Base-by-base conservation (phyloP, 2,888 invertebrate genomes). In the Oegoconia quadripuncta region DNA sequence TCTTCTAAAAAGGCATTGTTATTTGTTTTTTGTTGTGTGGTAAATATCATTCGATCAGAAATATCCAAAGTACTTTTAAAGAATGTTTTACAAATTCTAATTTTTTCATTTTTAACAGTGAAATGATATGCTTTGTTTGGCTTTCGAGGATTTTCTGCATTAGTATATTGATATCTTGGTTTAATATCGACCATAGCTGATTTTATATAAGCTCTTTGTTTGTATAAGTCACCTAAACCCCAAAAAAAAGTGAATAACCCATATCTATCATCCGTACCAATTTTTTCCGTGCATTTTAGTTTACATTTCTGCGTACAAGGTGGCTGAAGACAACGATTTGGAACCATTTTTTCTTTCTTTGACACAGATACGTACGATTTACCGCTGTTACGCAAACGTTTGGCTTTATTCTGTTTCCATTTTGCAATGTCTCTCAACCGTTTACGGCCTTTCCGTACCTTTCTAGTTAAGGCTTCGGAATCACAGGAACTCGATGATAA, bases 51-150 rank as follows among this genome's bases (percentile, higher is more conserved):
- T 7, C 42, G 32, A 22, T 46, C 44, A 6, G 41, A 27, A 22
- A 46, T 33, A 31, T 31, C 39, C 16, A 53, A 34, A 4, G 50
- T 50, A 29, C 25, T 31, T 25, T 37, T 48, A 39, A 48, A 50
- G 43, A 48, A 50, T 3, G 27, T 41, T 30, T 50, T 48, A 18
- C 42, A 48, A 1, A 45, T 45, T 35, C 39, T 31, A 14, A 48
- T 36, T 29, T 26, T 37, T 31, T 30, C 11, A 6, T 25, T 12
- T 11, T 42, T 9, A 32, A 39, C 12, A 20, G 28, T 25, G 34
- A 48, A 48, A 35, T 37, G 37, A 31, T 23, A 44, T 25, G 42
- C 39, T 41, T 45, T 41, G 22, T 41, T 37, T 20, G 25, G 11
- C 13, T 20, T 25, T 20, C 44, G 9, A 4, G 37, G 20, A 9